These are phyloP conservation scores for Telmatherina bonti DNA, from an alignment of 2,797 vertebrate genomes.

Conservation along the genomic window DNA sequence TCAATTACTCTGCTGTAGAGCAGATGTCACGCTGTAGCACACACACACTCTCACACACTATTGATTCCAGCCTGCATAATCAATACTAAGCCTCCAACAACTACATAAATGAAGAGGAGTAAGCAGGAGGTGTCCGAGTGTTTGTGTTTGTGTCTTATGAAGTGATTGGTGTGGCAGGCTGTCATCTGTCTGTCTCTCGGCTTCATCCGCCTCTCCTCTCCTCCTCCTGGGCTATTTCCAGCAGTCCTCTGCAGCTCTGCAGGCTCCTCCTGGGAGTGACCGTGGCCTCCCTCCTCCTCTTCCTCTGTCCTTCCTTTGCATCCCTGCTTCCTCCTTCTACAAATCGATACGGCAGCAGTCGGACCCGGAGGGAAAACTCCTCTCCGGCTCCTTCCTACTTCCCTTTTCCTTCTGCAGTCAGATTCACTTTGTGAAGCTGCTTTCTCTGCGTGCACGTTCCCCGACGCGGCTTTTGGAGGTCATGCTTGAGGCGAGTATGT, in stretches of 20 bases:
- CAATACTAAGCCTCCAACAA: conserved; percentile 79
- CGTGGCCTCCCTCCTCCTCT: conserved; percentile 50
- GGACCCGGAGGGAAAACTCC: conserved; percentile 67
- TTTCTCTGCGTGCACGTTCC: conserved; percentile 16
- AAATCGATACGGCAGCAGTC: conserved; percentile 79
- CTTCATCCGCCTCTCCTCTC: conserved; percentile 30
- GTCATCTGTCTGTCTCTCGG: conserved; percentile 35
- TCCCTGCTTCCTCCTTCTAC: conserved; percentile 51
- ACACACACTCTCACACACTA: conserved; percentile 75
- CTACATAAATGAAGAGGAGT: conserved; percentile 80
- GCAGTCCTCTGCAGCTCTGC: conserved; percentile 73
- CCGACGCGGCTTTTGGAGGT: conserved; percentile 12
- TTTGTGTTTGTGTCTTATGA: conserved; percentile 41
- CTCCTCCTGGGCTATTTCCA: conserved; percentile 73
- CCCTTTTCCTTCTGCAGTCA: conserved; percentile 5
- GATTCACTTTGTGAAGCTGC: neutral
- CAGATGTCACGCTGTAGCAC: conserved; percentile 81
- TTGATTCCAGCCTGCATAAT: conserved; percentile 85
- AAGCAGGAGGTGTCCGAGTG: conserved; percentile 52
- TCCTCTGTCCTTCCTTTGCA: conserved; percentile 47
- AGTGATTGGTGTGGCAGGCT: conserved; percentile 2
- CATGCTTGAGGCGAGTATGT: conserved; percentile 15
- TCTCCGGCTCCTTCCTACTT: conserved; percentile 14
- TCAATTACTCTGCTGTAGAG: conserved; percentile 84
- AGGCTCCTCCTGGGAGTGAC: conserved; percentile 72